Conservation (phyloP, 92 coral and sea anemone genomes). For the Phenganax stokvisi region DNA sequence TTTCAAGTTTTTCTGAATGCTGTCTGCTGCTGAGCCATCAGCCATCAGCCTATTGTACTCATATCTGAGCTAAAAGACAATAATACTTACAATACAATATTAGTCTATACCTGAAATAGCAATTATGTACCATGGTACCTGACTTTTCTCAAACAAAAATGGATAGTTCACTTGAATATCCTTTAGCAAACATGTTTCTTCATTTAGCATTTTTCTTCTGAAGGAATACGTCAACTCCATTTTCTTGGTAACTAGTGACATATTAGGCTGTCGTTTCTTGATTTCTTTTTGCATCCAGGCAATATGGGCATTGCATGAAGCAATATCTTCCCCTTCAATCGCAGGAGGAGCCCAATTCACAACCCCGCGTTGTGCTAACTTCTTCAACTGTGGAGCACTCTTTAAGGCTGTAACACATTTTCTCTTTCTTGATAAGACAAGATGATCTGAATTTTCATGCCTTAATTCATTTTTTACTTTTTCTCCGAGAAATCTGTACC, state of each 20-base stretch:
- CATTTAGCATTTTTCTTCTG: constrained; percentile 22
- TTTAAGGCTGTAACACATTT: too few species aligned
- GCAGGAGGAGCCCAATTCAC: too few species aligned
- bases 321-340: not conserved
- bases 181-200: constrained; percentile 7
- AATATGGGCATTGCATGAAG: constrained; percentile 11
- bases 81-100: not conserved
- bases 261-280: constrained; percentile 17
- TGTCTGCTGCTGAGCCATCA: constrained; percentile 16
- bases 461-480: too few species aligned
- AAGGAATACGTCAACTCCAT: constrained; percentile 37
- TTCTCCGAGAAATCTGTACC: too few species aligned
- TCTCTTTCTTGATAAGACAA: too few species aligned
- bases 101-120: too few species aligned
- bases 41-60: constrained; percentile 37
- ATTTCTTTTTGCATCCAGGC: constrained; percentile 33
- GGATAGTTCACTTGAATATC: constrained; percentile 25
- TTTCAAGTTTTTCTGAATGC: not conserved
- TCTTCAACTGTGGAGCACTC: too few species aligned
- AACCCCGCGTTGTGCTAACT: too few species aligned
- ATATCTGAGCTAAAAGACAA: not conserved
- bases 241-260: constrained; percentile 9
- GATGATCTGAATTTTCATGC: too few species aligned
- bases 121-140: constrained; percentile 8
- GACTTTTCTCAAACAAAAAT: constrained; percentile 19